phyloP scores from a whole-genome alignment of 2,888 invertebrate species.

The Drosophila birchii region DNA sequence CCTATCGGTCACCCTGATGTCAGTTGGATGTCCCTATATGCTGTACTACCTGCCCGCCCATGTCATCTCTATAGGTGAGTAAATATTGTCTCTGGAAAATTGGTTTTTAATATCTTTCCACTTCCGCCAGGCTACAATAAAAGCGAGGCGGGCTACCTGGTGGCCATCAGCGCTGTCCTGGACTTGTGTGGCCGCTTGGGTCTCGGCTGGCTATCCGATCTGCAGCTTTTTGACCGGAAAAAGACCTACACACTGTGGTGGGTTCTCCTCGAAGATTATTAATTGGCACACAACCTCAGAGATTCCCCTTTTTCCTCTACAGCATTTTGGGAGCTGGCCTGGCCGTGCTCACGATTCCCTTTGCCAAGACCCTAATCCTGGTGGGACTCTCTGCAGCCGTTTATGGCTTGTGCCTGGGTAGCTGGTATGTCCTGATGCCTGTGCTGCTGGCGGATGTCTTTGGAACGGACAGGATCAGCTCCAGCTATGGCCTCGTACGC shows the following conservation, averaged over 20 bases:
- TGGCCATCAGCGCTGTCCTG: constrained; percentile 90
- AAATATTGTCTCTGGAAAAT: constrained; percentile 72
- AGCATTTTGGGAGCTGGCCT: constrained; percentile 90
- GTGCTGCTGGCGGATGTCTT: constrained; percentile 90
- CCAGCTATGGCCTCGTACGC: constrained; percentile 90
- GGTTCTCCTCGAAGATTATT: constrained; percentile 25
- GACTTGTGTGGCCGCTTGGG: constrained; percentile 90
- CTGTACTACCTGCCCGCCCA: constrained; percentile 91
- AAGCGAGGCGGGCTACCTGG: constrained; percentile 87
- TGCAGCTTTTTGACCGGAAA: constrained; percentile 89
- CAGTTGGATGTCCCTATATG: constrained; percentile 91
- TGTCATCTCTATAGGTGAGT: constrained; percentile 87
- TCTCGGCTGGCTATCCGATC: constrained; percentile 90
- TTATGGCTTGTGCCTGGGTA: constrained; percentile 90
- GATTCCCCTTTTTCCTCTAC: not conserved
- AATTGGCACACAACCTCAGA: not conserved
- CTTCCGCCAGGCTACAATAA: constrained; percentile 82
- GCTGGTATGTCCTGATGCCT: constrained; percentile 91
- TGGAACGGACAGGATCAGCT: constrained; percentile 90
- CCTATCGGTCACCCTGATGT: constrained; percentile 90
- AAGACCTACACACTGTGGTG: constrained; percentile 90
- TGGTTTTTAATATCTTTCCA: not conserved
- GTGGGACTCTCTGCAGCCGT: constrained; percentile 88
- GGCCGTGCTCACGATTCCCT: constrained; percentile 89
- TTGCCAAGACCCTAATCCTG: constrained; percentile 88